These are phyloP conservation scores for Amblyornis subalaris DNA, from an alignment of 2,113 vertebrate species.

Conservation along the genomic window DNA sequence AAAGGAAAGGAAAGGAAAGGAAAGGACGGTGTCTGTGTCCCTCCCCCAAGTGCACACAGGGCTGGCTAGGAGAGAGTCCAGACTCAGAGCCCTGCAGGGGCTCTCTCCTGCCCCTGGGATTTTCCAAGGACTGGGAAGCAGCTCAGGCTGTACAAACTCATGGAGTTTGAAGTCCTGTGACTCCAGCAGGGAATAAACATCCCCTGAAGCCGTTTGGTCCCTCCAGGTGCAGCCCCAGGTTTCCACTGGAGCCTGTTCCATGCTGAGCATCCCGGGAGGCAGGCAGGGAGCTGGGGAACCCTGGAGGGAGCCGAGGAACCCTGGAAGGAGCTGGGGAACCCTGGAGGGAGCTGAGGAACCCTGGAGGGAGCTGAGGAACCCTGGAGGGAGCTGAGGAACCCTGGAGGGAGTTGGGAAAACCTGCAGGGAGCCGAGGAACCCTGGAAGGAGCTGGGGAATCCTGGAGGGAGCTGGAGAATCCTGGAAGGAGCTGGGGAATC, in stretches of 20 bases:
- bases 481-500: too few relatives aligned
- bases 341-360: too few relatives aligned
- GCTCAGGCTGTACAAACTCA: neutral
- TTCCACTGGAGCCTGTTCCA: rapidly evolving
- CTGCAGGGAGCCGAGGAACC: too few relatives aligned
- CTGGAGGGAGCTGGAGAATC: neutral
- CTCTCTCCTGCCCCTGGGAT: neutral
- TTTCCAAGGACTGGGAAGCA: neutral
- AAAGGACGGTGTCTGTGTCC: neutral
- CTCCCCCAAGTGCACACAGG: neutral
- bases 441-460: neutral
- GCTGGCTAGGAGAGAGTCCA: neutral
- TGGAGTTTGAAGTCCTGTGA: rapidly evolving
- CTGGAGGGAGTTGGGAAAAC: too few relatives aligned
- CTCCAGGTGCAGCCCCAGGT: neutral
- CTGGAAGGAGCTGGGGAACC: too few relatives aligned
- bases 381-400: too few relatives aligned
- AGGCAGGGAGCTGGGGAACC: neutral
- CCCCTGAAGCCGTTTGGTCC: rapidly evolving
- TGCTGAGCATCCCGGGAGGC: neutral
- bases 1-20: too few relatives aligned
- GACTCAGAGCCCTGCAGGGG: neutral
- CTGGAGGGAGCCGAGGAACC: too few relatives aligned
- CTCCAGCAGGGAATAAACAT: rapidly evolving
- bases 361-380: too few relatives aligned